Evolutionary conservation across 2,888 invertebrate species (phyloP).

Genomic region (Strigamia maritima): DNA sequence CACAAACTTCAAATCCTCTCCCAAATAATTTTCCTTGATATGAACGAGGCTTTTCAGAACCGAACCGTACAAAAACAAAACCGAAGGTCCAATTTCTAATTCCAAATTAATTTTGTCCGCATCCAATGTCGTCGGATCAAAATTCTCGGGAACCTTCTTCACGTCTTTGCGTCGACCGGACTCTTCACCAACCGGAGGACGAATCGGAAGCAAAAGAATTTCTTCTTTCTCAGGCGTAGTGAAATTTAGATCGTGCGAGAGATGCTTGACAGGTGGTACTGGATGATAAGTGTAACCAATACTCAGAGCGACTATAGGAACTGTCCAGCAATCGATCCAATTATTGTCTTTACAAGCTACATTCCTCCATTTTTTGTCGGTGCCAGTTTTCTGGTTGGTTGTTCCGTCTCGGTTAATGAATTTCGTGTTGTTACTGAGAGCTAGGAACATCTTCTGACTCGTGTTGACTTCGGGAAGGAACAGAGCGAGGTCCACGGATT

Average conservation of each 20-base stretch:
- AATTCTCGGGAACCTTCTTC: slow-evolving; percentile 51
- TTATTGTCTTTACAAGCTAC: slow-evolving; percentile 64
- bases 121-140: slow-evolving; percentile 79
- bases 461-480: slow-evolving; percentile 91
- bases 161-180: not conserved
- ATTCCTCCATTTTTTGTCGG: slow-evolving; percentile 69
- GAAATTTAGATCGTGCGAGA: slow-evolving; percentile 78
- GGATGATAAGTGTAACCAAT: slow-evolving; percentile 91
- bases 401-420: slow-evolving; percentile 72
- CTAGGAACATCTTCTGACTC: slow-evolving; percentile 73
- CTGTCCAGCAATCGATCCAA: slow-evolving; percentile 96
- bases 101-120: slow-evolving; percentile 89
- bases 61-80: slow-evolving; percentile 85
- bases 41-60: slow-evolving; percentile 84
- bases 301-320: slow-evolving; percentile 87
- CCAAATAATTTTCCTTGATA: slow-evolving; percentile 94
- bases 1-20: slow-evolving; percentile 89
- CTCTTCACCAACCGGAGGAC: slow-evolving; percentile 63
- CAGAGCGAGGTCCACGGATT: slow-evolving; percentile 83
- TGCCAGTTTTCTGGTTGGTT: slow-evolving; percentile 46
- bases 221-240: slow-evolving; percentile 94
- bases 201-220: slow-evolving; percentile 82
- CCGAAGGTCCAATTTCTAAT: slow-evolving; percentile 90
- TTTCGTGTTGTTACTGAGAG: slow-evolving; percentile 83
- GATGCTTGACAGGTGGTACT: slow-evolving; percentile 79